Conservation (phyloP, 2,113 vertebrate species). For the Plecturocebus donacophilus region DNA sequence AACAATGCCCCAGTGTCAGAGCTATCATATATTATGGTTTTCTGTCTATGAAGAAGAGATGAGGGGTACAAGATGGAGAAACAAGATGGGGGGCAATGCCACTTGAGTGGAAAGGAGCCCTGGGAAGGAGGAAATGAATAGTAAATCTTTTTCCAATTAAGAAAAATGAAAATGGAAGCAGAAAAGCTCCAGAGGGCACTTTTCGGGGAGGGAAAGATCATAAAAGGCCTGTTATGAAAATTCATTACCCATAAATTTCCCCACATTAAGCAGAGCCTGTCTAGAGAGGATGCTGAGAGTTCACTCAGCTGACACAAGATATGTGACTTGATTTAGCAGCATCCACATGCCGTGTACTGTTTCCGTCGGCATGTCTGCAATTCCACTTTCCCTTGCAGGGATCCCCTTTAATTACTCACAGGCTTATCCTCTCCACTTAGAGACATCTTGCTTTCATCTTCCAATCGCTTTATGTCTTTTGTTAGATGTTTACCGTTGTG, state of each 20-base stretch:
- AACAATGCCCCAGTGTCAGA: background rate
- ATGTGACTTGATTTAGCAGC: conserved; percentile 62
- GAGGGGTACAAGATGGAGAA: no score
- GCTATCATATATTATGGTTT: background rate
- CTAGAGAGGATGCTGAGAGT: conserved; percentile 26
- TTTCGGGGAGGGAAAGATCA: conserved; percentile 52
- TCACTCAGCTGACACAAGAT: conserved; percentile 27
- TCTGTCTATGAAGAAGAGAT: conserved; percentile 12
- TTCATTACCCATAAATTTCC: conserved; percentile 66
- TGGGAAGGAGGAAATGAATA: conserved; percentile 46
- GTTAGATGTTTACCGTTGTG: background rate
- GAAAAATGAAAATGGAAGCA: conserved; percentile 58
- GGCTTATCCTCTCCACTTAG: conserved; percentile 46
- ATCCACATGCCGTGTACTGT: background rate
- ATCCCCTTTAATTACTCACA: conserved; percentile 71
- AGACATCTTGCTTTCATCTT: conserved; percentile 24
- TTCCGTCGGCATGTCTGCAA: conserved; percentile 47
- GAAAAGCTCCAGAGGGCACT: conserved; percentile 61
- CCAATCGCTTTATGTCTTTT: conserved; percentile 48
- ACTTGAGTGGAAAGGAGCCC: background rate
- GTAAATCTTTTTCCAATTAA: conserved; percentile 71
- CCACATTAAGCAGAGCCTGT: conserved; percentile 44
- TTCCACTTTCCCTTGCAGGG: background rate
- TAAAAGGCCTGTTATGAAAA: conserved; percentile 70
- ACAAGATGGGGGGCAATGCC: background rate